These are phyloP conservation scores for Aphelinus atriplicis DNA, from an alignment of 1,140 invertebrate species.

Conservation along the genomic window DNA sequence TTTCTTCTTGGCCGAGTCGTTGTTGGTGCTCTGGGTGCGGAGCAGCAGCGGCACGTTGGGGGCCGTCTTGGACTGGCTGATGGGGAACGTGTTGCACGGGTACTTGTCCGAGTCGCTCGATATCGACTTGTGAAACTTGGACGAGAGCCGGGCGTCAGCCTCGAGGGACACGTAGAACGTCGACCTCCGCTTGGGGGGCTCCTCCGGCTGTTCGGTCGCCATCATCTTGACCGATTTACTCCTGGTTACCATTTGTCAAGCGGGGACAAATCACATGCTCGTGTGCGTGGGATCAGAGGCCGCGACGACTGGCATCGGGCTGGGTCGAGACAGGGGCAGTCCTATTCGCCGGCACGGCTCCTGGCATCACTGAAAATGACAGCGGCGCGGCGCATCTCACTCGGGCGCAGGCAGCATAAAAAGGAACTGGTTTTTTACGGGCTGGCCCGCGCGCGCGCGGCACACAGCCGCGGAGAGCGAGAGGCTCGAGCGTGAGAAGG, in stretches of 20 bases:
- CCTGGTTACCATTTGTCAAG: neutral
- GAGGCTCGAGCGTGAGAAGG: neutral
- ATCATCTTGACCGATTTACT: constrained; percentile 1
- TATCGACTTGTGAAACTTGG: constrained; percentile 49
- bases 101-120: constrained; percentile 50
- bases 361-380: neutral
- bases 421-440: constrained; percentile 13
- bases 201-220: constrained; percentile 33
- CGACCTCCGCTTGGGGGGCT: constrained; percentile 63
- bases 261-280: too few species aligned
- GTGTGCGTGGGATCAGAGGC: too few species aligned
- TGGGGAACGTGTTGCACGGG: constrained; percentile 57
- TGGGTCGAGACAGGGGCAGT: too few species aligned
- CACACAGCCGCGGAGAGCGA: too few species aligned
- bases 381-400: neutral
- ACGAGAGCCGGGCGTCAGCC: constrained; percentile 46
- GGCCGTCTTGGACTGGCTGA: constrained; percentile 48
- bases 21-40: constrained; percentile 54
- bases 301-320: too few species aligned
- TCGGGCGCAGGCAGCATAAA: neutral
- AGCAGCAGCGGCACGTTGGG: constrained; percentile 45
- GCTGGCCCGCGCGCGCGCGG: constrained; percentile 5
- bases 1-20: constrained; percentile 38
- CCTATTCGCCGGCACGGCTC: too few species aligned
- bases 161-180: constrained; percentile 67